Base-by-base conservation (phyloP, 2,888 invertebrate species). In the Oscheius sp. region DNA sequence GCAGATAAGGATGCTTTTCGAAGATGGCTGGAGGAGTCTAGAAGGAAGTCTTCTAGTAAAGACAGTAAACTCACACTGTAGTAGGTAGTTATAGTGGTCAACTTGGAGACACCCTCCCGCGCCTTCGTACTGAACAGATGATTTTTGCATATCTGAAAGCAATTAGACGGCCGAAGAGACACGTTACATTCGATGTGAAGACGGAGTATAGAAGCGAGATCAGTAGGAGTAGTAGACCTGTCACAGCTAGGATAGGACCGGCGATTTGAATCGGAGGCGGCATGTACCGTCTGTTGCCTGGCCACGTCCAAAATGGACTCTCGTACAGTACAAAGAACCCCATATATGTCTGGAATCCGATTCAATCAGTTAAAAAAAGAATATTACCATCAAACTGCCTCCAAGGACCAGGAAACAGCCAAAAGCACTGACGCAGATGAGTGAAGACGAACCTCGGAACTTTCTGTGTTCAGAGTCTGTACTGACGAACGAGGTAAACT, bases 361-460 rank as follows among this genome's bases (percentile, higher is more conserved):
- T n/a, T 62, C 9, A 42, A 42, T 42, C 42, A 42, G 42, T 42
- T 42, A 7, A 47, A 42, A 21, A 21, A 33, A 29, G 21, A 29
- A 2, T 65, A 42, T 51, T 58, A 79, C 79, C 89, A 89, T 89
- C 4, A 86, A 72, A 50, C 79, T 73, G 5, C 89, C 89, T 35
- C 89, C 89, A 32, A 88, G 59, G 4, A 86, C 50, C 4, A 89
- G 76, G 70, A 89, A 89, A 11, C 84, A 70, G n/a, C 89, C 89
- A 53, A 89, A 89, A 1, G 89, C 87, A 68, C 85, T 79, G 35
- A 86, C 78, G 70, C 89, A 89, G 7, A 89, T 80, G 0, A 83
- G 76, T 0, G 86, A 82, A 2, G 88, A 86, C 7, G 85, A 86
- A 10, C 89, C 89, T n/a, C 89, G 89, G 70, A 88, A 89, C 73